phyloP scores from a whole-genome alignment of 1,140 invertebrate species.

The Mya arenaria region DNA sequence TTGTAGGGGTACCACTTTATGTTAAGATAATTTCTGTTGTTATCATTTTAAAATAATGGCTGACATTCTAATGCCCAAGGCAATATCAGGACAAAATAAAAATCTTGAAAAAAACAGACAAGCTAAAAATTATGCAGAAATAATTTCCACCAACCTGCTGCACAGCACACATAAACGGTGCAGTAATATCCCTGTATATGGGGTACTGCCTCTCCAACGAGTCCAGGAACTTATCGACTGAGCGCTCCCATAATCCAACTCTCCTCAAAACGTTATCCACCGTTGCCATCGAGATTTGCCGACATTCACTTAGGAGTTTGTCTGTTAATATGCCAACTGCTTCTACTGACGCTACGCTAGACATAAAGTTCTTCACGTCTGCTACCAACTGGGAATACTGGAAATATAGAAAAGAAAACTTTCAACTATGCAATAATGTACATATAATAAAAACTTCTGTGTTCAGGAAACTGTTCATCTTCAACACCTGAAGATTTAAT shows the following conservation, averaged over 20 bases:
- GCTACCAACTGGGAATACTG: slow-evolving; percentile 66
- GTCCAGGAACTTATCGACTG: slow-evolving; percentile 65
- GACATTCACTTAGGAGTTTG: slow-evolving; percentile 49
- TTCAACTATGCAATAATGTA: too few species aligned
- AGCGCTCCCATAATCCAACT: slow-evolving; percentile 70
- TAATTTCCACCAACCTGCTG: slow-evolving; percentile 64
- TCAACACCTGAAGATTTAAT: too few species aligned
- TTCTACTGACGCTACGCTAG: slow-evolving; percentile 59
- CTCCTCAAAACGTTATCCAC: slow-evolving; percentile 16
- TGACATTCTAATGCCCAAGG: too few species aligned
- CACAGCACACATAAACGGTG: slow-evolving; percentile 69
- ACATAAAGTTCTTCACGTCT: slow-evolving; percentile 66
- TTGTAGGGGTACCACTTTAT: too few species aligned
- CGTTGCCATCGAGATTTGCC: neutral
- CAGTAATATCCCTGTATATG: slow-evolving; percentile 71
- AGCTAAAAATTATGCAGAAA: too few species aligned
- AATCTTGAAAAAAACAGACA: too few species aligned
- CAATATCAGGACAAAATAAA: too few species aligned
- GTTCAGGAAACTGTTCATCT: too few species aligned
- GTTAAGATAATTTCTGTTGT: too few species aligned
- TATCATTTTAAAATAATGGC: too few species aligned
- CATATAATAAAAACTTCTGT: too few species aligned
- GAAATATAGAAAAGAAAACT: too few species aligned
- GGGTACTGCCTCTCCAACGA: slow-evolving; percentile 65
- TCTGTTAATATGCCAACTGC: slow-evolving; percentile 61